Conservation (phyloP, 2,113 vertebrate genomes). For the Cephalopterus ornatus region DNA sequence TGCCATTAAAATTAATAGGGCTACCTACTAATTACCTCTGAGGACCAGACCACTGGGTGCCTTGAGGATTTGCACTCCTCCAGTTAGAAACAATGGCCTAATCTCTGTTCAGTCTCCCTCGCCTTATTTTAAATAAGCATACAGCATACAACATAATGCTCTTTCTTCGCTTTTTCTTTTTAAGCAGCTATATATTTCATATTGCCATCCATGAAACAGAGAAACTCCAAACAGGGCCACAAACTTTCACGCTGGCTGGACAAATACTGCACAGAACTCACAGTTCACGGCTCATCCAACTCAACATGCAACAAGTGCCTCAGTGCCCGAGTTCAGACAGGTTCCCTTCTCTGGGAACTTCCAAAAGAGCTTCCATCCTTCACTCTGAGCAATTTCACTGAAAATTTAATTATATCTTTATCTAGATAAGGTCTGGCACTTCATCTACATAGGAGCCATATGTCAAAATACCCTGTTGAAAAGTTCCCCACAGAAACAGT, state of each 20-base stretch:
- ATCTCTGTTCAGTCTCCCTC: not conserved
- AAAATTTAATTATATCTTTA: not conserved
- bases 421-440: not conserved
- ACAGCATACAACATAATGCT: not conserved
- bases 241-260: rapidly evolving
- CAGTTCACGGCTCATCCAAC: rapidly evolving
- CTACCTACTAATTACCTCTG: slow-evolving; percentile 56
- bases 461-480: not conserved
- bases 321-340: not conserved
- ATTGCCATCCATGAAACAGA: not conserved
- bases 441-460: not conserved
- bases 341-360: not conserved
- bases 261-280: not conserved
- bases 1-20: slow-evolving; percentile 59
- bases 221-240: not conserved
- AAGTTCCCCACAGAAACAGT: not conserved
- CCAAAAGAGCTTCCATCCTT: not conserved
- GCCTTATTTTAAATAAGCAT: not conserved
- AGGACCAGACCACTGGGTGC: slow-evolving; percentile 22
- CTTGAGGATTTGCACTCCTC: slow-evolving; percentile 38
- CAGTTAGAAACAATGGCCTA: not conserved
- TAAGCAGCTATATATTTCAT: not conserved
- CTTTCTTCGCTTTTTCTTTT: not conserved
- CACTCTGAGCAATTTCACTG: not conserved
- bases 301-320: not conserved